phyloP scores from a whole-genome alignment of 2,888 invertebrate species.

The Drosophila quinaria region DNA sequence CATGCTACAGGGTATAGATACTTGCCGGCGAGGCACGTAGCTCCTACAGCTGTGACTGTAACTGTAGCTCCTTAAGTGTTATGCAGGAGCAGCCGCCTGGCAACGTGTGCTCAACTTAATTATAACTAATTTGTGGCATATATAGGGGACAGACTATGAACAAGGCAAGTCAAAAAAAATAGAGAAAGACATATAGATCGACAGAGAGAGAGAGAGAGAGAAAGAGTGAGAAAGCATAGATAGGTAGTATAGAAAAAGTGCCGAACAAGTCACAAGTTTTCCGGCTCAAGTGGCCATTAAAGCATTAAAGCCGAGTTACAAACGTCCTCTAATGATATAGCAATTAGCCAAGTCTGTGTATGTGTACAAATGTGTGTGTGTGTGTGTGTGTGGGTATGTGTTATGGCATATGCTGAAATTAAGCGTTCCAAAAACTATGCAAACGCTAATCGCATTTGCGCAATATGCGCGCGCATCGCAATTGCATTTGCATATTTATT shows the following conservation, averaged over 20 bases:
- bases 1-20: slow-evolving; percentile 37
- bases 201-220: background rate
- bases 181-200: background rate
- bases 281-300: slow-evolving; percentile 75
- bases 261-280: slow-evolving; percentile 64
- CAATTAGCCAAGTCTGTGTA: slow-evolving; percentile 54
- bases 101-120: slow-evolving; percentile 75
- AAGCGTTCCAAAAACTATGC: slow-evolving; percentile 53
- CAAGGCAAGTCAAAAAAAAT: background rate
- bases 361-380: slow-evolving; percentile 1
- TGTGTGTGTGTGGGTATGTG: slow-evolving; percentile 1
- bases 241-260: slow-evolving; percentile 61
- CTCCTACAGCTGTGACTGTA: slow-evolving; percentile 53
- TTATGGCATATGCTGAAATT: slow-evolving; percentile 44
- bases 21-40: slow-evolving; percentile 62
- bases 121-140: slow-evolving; percentile 77
- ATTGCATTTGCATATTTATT: slow-evolving; percentile 75
- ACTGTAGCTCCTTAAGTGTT: slow-evolving; percentile 66
- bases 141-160: slow-evolving; percentile 33
- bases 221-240: background rate
- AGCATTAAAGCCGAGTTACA: slow-evolving; percentile 62
- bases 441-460: slow-evolving; percentile 67
- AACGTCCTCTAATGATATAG: slow-evolving; percentile 52
- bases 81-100: slow-evolving; percentile 51
- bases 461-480: slow-evolving; percentile 37